phyloP scores from a whole-genome alignment of 2,797 vertebrate species.

The Aldrovandia affinis region DNA sequence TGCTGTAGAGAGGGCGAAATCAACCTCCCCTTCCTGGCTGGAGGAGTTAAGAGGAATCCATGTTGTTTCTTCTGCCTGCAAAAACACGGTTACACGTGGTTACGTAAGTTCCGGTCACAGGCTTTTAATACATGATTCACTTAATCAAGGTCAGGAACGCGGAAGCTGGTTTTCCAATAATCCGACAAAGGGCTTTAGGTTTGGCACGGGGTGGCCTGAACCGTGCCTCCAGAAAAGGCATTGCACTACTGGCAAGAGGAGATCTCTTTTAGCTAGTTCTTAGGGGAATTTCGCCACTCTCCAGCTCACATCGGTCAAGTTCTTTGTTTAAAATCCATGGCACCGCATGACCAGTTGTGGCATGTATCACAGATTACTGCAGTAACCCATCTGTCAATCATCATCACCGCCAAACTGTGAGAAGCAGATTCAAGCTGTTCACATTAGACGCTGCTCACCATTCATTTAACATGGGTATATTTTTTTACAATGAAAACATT shows the following conservation, averaged over 20 bases:
- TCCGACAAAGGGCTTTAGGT: background rate
- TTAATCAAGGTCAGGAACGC: background rate
- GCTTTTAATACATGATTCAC: background rate
- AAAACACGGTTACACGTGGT: background rate
- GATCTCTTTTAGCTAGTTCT: background rate
- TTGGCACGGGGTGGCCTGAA: background rate
- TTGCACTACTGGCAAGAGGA: background rate
- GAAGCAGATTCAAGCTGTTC: background rate
- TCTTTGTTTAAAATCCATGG: background rate
- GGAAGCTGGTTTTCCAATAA: background rate
- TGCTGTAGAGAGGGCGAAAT: background rate
- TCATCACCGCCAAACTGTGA: background rate
- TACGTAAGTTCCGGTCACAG: background rate
- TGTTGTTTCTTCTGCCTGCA: slow-evolving; percentile 1
- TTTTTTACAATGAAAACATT: too few relatives aligned
- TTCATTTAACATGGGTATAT: background rate
- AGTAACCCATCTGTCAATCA: background rate
- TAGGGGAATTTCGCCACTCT: background rate
- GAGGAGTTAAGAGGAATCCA: slow-evolving; percentile 27
- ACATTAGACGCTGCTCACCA: background rate
- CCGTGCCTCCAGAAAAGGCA: background rate
- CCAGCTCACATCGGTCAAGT: background rate
- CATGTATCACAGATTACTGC: background rate
- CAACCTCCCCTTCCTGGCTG: background rate
- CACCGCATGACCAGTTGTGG: background rate